Evolutionary conservation across 2,113 vertebrate species (phyloP).

Genomic region (Microtus ochrogaster): DNA sequence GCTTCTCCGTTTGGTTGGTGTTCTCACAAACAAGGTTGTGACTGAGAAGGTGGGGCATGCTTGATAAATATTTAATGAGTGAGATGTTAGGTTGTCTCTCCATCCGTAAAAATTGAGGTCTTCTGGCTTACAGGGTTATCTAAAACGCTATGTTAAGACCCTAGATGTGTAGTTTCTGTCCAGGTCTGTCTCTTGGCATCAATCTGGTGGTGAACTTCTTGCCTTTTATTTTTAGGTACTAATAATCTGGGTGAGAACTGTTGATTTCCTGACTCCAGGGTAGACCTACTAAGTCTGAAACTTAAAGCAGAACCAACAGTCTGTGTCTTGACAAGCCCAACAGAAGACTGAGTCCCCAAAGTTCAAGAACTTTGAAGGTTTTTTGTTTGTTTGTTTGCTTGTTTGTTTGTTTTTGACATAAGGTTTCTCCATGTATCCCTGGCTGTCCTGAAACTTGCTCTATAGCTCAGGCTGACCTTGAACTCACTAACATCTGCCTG

Average conservation of each 20-base stretch:
- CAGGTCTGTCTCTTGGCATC: neutral
- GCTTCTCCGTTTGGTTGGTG: neutral
- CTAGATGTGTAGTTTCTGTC: neutral
- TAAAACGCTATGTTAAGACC: neutral
- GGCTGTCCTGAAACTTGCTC: no score
- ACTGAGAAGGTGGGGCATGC: neutral
- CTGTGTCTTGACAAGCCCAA: neutral
- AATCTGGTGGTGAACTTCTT: neutral
- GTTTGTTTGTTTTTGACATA: no score
- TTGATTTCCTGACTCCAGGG: neutral
- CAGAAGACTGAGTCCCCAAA: neutral
- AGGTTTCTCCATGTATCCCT: no score
- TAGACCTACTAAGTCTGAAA: neutral
- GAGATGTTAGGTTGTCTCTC: neutral
- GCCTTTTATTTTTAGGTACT: neutral
- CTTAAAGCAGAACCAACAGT: neutral
- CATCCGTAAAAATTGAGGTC: neutral
- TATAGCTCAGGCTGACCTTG: no score
- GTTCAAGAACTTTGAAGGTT: neutral
- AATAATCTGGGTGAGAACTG: neutral
- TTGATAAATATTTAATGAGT: constrained; percentile 12
- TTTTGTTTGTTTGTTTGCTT: no score
- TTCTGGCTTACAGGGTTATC: neutral
- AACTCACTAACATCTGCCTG: no score
- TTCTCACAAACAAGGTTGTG: neutral